Conservation (phyloP, 64 coral and sea anemone genomes). For the Stylophora pistillata region DNA sequence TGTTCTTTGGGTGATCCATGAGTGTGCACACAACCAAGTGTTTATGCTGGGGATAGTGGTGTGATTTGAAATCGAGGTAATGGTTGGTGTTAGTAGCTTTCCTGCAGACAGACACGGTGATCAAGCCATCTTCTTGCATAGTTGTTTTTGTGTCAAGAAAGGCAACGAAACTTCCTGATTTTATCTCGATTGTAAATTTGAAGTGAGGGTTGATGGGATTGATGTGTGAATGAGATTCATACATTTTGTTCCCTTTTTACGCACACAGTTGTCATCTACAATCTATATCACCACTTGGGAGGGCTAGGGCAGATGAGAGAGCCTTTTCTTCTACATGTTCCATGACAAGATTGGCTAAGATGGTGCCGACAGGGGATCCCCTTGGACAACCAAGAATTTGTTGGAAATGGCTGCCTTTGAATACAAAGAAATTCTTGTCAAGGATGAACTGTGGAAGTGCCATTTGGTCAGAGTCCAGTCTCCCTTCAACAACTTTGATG, state of each 20-base stretch:
- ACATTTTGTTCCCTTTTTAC: background rate
- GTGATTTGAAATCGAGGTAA: slow-evolving; percentile 36
- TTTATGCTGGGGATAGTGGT: slow-evolving; percentile 20
- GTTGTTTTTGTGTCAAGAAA: slow-evolving; percentile 6
- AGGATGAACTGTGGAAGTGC: too few relatives aligned
- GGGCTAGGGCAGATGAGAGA: slow-evolving; percentile 21
- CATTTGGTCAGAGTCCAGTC: too few relatives aligned
- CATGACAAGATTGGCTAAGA: slow-evolving; percentile 40
- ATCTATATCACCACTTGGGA: slow-evolving; percentile 12
- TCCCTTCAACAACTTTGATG: too few relatives aligned
- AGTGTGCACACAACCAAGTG: too few relatives aligned
- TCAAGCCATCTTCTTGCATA: background rate
- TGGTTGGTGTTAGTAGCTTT: slow-evolving; percentile 33
- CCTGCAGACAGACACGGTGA: background rate
- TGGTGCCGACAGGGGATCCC: slow-evolving; percentile 43
- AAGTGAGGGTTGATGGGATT: slow-evolving; percentile 37
- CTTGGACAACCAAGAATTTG: background rate
- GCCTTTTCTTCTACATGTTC: slow-evolving; percentile 45
- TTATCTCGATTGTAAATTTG: slow-evolving; percentile 37
- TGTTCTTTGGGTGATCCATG: too few relatives aligned
- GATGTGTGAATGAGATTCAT: slow-evolving; percentile 22
- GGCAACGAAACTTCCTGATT: slow-evolving; percentile 6
- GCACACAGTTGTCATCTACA: slow-evolving; percentile 11
- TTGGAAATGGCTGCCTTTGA: too few relatives aligned
- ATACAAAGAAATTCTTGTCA: too few relatives aligned